These are phyloP conservation scores for Coremacera marginata DNA, from an alignment of 2,888 invertebrate species.

Conservation along the genomic window DNA sequence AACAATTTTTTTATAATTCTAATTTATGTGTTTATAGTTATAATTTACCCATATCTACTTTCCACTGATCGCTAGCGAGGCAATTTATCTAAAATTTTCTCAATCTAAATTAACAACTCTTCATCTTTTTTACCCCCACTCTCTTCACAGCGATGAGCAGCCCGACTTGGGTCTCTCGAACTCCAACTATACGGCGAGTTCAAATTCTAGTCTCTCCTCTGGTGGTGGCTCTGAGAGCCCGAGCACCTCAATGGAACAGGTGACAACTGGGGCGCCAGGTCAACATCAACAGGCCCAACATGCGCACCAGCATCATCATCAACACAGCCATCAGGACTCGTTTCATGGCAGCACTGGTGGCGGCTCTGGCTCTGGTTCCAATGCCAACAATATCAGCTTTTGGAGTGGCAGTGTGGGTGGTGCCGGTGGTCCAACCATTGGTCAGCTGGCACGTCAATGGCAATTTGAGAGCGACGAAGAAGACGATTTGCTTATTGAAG, in stretches of 20 bases:
- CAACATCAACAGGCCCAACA: conserved; percentile 40
- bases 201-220: conserved; percentile 71
- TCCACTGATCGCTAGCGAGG: background rate
- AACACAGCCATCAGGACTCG: conserved; percentile 61
- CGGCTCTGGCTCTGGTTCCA: conserved; percentile 32
- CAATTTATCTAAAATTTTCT: too few relatives aligned
- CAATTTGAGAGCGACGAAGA: conserved; percentile 67
- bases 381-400: conserved; percentile 56
- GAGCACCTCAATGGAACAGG: conserved; percentile 79
- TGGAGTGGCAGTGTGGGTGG: conserved; percentile 52
- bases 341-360: conserved; percentile 60
- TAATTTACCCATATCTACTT: background rate
- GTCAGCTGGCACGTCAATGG: conserved; percentile 60
- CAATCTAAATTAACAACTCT: too few relatives aligned
- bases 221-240: conserved; percentile 78
- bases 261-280: conserved; percentile 59
- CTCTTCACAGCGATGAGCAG: conserved; percentile 74
- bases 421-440: conserved; percentile 45
- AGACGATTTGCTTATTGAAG: conserved; percentile 77
- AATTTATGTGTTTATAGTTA: background rate
- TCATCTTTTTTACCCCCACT: too few relatives aligned
- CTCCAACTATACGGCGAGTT: conserved; percentile 78
- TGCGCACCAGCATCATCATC: conserved; percentile 50
- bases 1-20: background rate
- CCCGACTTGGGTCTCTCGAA: conserved; percentile 72